A percentile compares a stretch with the other conserved stretches of the same genome.
Evolutionary conservation across 2,888 invertebrate species (phyloP).

Genomic region (Formica aserva): DNA sequence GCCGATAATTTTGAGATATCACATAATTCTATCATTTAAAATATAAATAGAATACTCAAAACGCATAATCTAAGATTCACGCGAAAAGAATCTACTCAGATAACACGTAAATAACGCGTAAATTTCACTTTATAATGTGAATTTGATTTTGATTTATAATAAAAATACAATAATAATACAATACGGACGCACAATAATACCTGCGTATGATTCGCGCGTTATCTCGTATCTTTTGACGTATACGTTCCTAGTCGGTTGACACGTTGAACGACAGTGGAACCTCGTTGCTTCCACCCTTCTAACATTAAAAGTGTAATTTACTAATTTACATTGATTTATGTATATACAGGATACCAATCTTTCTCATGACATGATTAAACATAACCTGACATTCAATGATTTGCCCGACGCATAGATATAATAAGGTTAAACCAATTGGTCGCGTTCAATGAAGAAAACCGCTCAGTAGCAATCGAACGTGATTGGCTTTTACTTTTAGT

Average conservation of each 20-base stretch:
- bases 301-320: slow-evolving; percentile 47
- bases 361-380: slow-evolving; percentile 10
- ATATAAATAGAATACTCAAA: not conserved
- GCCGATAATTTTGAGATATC: not conserved
- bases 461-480: too few relatives aligned
- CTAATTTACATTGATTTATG: slow-evolving; percentile 36
- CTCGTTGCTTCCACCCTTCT: slow-evolving; percentile 16
- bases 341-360: not conserved
- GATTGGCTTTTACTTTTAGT: too few relatives aligned
- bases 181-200: not conserved
- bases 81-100: not conserved
- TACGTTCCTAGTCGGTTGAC: slow-evolving; percentile 5
- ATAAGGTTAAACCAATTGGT: not conserved
- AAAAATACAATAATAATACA: not conserved
- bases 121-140: not conserved
- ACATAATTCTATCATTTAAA: not conserved
- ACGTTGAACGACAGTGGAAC: not conserved
- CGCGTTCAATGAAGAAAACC: too few relatives aligned
- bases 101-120: not conserved
- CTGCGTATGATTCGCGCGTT: not conserved
- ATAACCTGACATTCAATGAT: slow-evolving; percentile 22
- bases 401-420: not conserved
- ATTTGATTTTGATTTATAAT: not conserved
- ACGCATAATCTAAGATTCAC: not conserved
- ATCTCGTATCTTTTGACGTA: not conserved